These are phyloP conservation scores for Plagiodera versicolora DNA, from an alignment of 2,888 invertebrate species.

Conservation along the genomic window DNA sequence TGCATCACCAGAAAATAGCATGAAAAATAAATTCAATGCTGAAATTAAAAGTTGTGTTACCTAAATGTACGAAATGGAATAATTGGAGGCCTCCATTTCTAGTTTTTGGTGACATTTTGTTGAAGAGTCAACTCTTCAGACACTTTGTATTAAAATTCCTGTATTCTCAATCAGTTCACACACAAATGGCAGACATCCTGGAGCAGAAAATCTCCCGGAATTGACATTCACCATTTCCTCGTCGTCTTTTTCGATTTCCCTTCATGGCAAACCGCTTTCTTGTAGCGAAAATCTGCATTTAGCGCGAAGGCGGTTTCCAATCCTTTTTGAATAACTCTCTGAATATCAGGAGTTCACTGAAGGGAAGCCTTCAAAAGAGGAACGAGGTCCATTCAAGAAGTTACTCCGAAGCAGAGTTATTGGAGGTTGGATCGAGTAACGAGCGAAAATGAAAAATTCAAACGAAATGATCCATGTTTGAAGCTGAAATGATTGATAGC, in stretches of 20 bases:
- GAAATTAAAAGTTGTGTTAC: no score
- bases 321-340: slow-evolving; percentile 17
- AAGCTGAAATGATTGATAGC: no score
- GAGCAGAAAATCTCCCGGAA: background rate
- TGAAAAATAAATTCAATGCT: no score
- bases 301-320: slow-evolving; percentile 11
- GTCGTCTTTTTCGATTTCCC: slow-evolving; percentile 10
- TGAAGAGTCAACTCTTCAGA: no score
- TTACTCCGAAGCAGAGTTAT: background rate
- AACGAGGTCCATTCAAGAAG: slow-evolving; percentile 6
- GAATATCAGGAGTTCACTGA: slow-evolving; percentile 18
- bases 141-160: background rate
- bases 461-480: background rate
- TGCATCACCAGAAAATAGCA: no score
- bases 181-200: background rate
- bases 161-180: background rate
- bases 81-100: no score
- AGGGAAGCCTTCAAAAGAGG: slow-evolving; percentile 8
- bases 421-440: background rate
- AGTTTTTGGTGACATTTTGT: no score
- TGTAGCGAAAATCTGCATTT: slow-evolving; percentile 13
- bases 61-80: no score
- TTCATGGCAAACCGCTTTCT: slow-evolving; percentile 9
- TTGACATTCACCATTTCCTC: slow-evolving; percentile 6
- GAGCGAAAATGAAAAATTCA: background rate